A percentile compares a stretch with the other conserved stretches of the same genome.
Conservation (phyloP, 2,113 vertebrate genomes). For the Cynopterus brachyotis region DNA sequence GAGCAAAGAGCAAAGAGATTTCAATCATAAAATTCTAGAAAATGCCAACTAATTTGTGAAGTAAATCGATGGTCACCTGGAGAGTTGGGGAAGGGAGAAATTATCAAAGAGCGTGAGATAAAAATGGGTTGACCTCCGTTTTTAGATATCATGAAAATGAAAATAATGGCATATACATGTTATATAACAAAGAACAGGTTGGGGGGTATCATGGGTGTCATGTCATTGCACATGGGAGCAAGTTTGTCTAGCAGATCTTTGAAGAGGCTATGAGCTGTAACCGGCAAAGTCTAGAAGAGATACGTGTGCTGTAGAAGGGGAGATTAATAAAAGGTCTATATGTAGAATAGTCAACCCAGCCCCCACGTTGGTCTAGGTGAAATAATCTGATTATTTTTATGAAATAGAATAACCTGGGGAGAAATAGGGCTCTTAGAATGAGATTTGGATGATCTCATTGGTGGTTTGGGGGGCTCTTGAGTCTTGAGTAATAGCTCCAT, state of each 20-base stretch:
- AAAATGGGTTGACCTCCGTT: background rate
- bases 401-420: background rate
- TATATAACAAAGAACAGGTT: background rate
- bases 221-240: background rate
- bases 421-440: background rate
- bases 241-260: background rate
- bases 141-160: constrained; percentile 14
- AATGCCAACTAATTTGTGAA: background rate
- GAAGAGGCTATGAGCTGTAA: background rate
- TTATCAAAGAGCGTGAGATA: background rate
- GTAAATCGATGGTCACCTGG: background rate
- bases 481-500: background rate
- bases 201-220: background rate
- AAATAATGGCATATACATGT: background rate
- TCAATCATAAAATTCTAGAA: background rate
- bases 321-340: background rate
- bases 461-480: background rate
- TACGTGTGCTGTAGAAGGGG: background rate
- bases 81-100: background rate
- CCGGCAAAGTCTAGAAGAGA: background rate
- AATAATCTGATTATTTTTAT: background rate
- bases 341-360: background rate
- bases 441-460: background rate
- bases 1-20: background rate
- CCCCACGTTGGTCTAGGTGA: background rate